A percentile compares a stretch with the other conserved stretches of the same genome.
Evolutionary conservation across 2,113 vertebrate genomes (phyloP).

Genomic region (Corvus hawaiiensis): DNA sequence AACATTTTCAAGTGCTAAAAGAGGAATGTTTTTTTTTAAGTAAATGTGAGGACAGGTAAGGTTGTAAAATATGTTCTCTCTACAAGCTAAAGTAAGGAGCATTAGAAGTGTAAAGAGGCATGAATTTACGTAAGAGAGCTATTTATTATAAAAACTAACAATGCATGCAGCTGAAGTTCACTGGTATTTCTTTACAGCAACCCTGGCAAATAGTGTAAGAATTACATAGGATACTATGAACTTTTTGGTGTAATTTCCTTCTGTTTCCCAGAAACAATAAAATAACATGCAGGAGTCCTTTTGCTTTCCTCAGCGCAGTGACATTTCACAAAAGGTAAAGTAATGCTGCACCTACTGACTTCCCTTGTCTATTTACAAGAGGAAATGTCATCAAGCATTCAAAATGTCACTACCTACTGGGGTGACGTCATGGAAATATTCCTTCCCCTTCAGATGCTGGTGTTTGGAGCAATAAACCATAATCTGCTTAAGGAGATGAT

Average conservation of each 20-base stretch:
- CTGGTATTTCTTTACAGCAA: slow-evolving; percentile 16
- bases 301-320: slow-evolving; percentile 37
- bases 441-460: background rate
- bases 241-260: slow-evolving; percentile 3
- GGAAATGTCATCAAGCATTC: slow-evolving; percentile 72
- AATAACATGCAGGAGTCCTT: slow-evolving; percentile 14
- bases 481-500: slow-evolving; percentile 52
- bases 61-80: background rate
- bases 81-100: background rate
- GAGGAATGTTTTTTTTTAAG: background rate
- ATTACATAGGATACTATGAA: background rate
- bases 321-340: slow-evolving; percentile 68
- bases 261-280: slow-evolving; percentile 28
- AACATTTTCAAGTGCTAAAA: background rate
- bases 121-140: slow-evolving; percentile 1
- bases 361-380: slow-evolving; percentile 65
- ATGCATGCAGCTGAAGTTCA: background rate
- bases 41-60: background rate
- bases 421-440: slow-evolving; percentile 37
- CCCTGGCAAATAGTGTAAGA: background rate
- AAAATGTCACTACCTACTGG: slow-evolving; percentile 66
- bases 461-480: background rate
- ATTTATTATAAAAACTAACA: slow-evolving; percentile 36
- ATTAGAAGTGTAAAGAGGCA: background rate
- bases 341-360: slow-evolving; percentile 49